Conservation (phyloP, 2,797 vertebrate species). For the Euthynnus affinis region DNA sequence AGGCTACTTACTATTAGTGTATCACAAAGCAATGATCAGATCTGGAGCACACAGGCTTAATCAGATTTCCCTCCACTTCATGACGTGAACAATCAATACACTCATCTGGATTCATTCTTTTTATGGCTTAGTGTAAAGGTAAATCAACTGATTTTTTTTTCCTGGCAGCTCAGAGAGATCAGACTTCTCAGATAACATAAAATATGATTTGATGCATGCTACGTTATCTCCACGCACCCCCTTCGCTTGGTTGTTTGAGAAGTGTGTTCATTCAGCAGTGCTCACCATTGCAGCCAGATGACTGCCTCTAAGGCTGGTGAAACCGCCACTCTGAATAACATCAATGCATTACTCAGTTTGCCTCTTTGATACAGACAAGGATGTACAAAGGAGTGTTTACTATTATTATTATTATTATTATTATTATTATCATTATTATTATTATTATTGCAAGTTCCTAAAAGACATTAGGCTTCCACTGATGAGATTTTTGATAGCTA, state of each 20-base stretch:
- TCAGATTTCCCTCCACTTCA: not conserved
- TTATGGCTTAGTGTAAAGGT: not conserved
- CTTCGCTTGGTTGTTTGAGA: not conserved
- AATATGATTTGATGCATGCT: not conserved
- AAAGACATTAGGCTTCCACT: too few relatives aligned
- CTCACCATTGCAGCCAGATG: not conserved
- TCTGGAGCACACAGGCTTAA: not conserved
- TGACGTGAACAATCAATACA: constrained; percentile 3
- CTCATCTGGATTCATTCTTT: constrained; percentile 6
- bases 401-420: not conserved
- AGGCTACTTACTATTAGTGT: not conserved
- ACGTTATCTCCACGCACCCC: not conserved
- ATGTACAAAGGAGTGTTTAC: not conserved
- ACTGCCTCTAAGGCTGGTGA: constrained; percentile 10
- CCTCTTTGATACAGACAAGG: constrained; percentile 7
- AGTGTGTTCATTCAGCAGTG: not conserved
- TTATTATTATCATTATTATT: too few relatives aligned
- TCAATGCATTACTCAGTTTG: not conserved
- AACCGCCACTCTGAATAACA: not conserved
- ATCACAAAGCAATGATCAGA: not conserved
- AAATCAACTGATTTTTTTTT: not conserved
- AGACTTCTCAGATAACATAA: not conserved
- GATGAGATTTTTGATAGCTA: too few relatives aligned
- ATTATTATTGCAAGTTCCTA: too few relatives aligned
- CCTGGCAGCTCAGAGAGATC: not conserved